phyloP scores from a whole-genome alignment of 2,113 vertebrate genomes.

The Hippocampus mohnikei region DNA sequence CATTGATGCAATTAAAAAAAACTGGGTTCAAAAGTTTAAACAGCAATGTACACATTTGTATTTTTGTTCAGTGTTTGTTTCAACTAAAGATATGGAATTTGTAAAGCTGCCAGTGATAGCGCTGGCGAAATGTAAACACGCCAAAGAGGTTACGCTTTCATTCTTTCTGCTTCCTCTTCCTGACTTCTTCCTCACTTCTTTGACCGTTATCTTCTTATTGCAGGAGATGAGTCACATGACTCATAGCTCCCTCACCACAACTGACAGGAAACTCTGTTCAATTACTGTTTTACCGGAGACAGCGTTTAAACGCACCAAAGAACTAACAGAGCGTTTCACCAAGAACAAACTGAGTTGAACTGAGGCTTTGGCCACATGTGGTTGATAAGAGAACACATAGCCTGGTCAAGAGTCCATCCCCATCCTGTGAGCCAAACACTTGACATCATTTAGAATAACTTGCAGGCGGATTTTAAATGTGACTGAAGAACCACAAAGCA shows the following conservation, averaged over 20 bases:
- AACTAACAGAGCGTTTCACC: slow-evolving; percentile 34
- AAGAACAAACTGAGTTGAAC: slow-evolving; percentile 24
- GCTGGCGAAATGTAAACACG: slow-evolving; percentile 40
- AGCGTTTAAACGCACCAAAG: slow-evolving; percentile 17
- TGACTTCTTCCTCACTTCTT: slow-evolving; percentile 40
- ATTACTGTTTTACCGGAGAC: slow-evolving; percentile 24
- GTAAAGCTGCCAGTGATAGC: neutral
- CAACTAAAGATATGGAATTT: slow-evolving; percentile 12
- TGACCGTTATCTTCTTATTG: slow-evolving; percentile 60
- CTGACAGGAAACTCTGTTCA: slow-evolving; percentile 55
- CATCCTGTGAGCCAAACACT: neutral
- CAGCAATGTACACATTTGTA: neutral
- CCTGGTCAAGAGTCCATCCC: neutral
- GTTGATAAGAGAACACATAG: slow-evolving; percentile 30
- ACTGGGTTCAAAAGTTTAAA: neutral
- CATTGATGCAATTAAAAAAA: neutral
- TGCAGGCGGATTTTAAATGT: neutral
- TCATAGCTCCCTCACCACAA: slow-evolving; percentile 17
- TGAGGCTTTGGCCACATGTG: neutral
- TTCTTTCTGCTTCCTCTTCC: slow-evolving; percentile 59
- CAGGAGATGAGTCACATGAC: slow-evolving; percentile 43
- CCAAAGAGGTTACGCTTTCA: slow-evolving; percentile 16
- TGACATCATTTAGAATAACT: neutral
- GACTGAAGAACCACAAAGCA: neutral
- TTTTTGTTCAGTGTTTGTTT: neutral